Percentiles rank a stretch among this genome's conserved stretches.
These are phyloP conservation scores for Eupelmus urozonus DNA, from an alignment of 2,888 invertebrate genomes.

Conservation along the genomic window DNA sequence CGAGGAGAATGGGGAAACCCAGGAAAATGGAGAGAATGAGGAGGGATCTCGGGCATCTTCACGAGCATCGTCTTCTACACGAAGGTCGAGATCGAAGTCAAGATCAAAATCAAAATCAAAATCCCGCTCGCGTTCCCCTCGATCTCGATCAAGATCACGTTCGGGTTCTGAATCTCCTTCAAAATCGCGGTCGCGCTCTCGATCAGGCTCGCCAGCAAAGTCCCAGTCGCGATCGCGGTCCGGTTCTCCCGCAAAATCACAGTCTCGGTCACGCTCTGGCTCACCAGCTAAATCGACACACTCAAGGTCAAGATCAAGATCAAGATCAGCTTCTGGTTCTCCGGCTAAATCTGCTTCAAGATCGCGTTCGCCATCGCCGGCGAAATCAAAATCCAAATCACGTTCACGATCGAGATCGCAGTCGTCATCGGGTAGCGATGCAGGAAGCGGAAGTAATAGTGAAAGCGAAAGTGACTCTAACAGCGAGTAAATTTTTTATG, in stretches of 20 bases:
- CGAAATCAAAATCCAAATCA: constrained; percentile 67
- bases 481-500: constrained; percentile 28
- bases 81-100: constrained; percentile 68
- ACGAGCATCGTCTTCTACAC: constrained; percentile 70
- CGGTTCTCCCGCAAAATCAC: constrained; percentile 60
- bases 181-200: constrained; percentile 65
- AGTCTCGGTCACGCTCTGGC: constrained; percentile 68
- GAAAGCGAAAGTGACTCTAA: constrained; percentile 66
- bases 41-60: constrained; percentile 75
- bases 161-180: constrained; percentile 63
- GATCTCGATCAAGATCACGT: constrained; percentile 65
- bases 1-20: constrained; percentile 69
- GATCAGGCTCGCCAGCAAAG: constrained; percentile 70
- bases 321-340: constrained; percentile 70
- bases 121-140: constrained; percentile 59
- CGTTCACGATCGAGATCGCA: constrained; percentile 64
- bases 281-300: constrained; percentile 67
- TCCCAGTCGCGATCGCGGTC: constrained; percentile 68
- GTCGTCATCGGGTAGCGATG: constrained; percentile 67
- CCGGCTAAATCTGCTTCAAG: constrained; percentile 64
- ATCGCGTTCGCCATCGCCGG: constrained; percentile 59
- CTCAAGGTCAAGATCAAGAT: constrained; percentile 68
- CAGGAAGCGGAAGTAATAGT: constrained; percentile 70
- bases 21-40: constrained; percentile 68
- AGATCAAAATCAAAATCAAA: constrained; percentile 64